These are phyloP conservation scores for Rhyacichthys aspro DNA, from an alignment of 2,797 vertebrate species.

Conservation along the genomic window DNA sequence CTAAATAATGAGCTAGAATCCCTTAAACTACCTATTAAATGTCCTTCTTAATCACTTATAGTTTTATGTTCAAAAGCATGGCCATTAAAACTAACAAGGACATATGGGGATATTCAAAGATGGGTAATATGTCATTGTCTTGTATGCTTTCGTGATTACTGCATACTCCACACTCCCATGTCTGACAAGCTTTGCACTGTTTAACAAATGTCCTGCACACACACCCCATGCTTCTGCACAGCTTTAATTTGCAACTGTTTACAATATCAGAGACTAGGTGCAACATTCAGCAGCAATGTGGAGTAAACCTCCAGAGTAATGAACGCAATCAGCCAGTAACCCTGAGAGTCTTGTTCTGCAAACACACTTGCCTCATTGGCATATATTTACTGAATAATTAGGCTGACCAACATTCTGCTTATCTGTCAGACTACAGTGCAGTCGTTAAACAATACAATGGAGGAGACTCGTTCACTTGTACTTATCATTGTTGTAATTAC, in stretches of 20 bases:
- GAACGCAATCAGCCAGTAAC: constrained; percentile 38
- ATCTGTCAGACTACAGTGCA: neutral
- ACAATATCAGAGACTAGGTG: constrained; percentile 8
- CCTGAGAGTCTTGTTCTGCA: constrained; percentile 22
- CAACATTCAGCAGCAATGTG: constrained; percentile 10
- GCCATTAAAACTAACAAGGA: neutral
- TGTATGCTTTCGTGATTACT: neutral
- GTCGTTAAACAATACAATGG: neutral
- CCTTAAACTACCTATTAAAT: no score
- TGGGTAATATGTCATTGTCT: neutral
- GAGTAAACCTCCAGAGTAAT: constrained; percentile 13
- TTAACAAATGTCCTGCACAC: neutral
- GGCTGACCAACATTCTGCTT: neutral
- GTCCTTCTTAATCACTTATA: no score
- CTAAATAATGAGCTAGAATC: no score
- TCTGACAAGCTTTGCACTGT: constrained; percentile 2
- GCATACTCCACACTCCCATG: neutral
- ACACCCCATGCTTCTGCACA: neutral
- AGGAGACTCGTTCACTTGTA: neutral
- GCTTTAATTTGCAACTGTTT: constrained; percentile 35
- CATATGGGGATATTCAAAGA: neutral
- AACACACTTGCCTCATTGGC: constrained; percentile 45
- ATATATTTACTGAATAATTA: constrained; percentile 48
- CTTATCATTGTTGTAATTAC: neutral
- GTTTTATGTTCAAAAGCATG: neutral